phyloP scores from a whole-genome alignment of 2,113 vertebrate genomes.

The Chaenogobius annularis region DNA sequence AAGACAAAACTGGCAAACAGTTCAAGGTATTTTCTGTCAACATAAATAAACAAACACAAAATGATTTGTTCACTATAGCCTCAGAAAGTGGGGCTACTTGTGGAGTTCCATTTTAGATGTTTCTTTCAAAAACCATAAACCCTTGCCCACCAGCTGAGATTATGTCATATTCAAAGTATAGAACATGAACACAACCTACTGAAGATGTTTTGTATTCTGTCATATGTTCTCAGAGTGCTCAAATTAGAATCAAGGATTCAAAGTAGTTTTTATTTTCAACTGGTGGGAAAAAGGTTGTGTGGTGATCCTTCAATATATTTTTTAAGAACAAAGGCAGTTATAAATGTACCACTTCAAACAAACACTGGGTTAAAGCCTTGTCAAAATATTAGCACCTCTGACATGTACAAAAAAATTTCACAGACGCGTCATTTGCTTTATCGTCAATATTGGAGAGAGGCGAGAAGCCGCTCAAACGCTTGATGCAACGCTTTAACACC shows the following conservation, averaged over 20 bases:
- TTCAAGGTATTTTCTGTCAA: no score
- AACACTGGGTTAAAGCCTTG: slow-evolving; percentile 42
- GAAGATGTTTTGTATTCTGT: background rate
- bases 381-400: slow-evolving; percentile 65
- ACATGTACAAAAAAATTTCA: slow-evolving; percentile 60
- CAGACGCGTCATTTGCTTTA: slow-evolving; percentile 52
- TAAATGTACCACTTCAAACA: slow-evolving; percentile 59
- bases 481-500: slow-evolving; percentile 25
- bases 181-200: background rate
- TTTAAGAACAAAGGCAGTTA: slow-evolving; percentile 52
- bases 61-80: no score
- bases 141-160: no score
- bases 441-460: slow-evolving; percentile 39
- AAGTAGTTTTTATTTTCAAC: slow-evolving; percentile 34
- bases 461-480: slow-evolving; percentile 31
- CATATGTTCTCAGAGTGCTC: background rate
- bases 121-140: no score
- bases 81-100: no score
- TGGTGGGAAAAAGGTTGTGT: slow-evolving; percentile 14
- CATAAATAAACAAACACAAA: no score
- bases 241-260: slow-evolving; percentile 64
- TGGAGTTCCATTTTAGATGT: no score
- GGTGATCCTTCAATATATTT: slow-evolving; percentile 32
- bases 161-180: no score
- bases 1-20: no score